Evolutionary conservation across 2,888 invertebrate genomes (phyloP).

Genomic region (Drosophila buzzatii): DNA sequence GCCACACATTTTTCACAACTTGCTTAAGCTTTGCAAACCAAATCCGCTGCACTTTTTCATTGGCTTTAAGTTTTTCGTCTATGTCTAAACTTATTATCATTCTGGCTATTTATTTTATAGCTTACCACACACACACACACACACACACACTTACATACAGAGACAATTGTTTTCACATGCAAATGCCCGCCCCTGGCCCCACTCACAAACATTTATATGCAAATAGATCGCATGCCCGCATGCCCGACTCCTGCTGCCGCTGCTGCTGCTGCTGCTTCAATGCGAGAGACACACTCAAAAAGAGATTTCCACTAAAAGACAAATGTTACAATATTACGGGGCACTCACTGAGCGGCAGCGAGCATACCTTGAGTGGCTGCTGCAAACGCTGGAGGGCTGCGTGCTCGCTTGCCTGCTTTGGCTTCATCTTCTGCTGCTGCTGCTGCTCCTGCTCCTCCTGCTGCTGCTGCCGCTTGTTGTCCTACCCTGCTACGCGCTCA

Average conservation of each 20-base stretch:
- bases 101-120: slow-evolving; percentile 76
- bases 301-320: slow-evolving; percentile 78
- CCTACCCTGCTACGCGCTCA: slow-evolving; percentile 66
- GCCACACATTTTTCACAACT: slow-evolving; percentile 69
- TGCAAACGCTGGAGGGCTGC: slow-evolving; percentile 61
- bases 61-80: slow-evolving; percentile 75
- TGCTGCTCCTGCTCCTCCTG: background rate
- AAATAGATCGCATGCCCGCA: slow-evolving; percentile 61
- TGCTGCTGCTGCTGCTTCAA: slow-evolving; percentile 13
- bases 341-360: slow-evolving; percentile 37
- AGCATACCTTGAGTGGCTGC: slow-evolving; percentile 73
- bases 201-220: slow-evolving; percentile 71
- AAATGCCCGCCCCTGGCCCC: slow-evolving; percentile 41
- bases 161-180: slow-evolving; percentile 76
- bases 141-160: slow-evolving; percentile 40
- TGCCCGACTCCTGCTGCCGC: slow-evolving; percentile 4
- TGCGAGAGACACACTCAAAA: slow-evolving; percentile 70
- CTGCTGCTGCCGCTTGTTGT: slow-evolving; percentile 23
- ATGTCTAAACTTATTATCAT: slow-evolving; percentile 76
- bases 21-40: slow-evolving; percentile 69
- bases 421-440: slow-evolving; percentile 27
- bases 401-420: slow-evolving; percentile 11
- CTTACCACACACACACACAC: slow-evolving; percentile 40
- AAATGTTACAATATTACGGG: slow-evolving; percentile 76
- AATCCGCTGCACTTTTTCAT: slow-evolving; percentile 78